phyloP scores from a whole-genome alignment of 1,140 invertebrate genomes.

The Bactericera cockerelli region DNA sequence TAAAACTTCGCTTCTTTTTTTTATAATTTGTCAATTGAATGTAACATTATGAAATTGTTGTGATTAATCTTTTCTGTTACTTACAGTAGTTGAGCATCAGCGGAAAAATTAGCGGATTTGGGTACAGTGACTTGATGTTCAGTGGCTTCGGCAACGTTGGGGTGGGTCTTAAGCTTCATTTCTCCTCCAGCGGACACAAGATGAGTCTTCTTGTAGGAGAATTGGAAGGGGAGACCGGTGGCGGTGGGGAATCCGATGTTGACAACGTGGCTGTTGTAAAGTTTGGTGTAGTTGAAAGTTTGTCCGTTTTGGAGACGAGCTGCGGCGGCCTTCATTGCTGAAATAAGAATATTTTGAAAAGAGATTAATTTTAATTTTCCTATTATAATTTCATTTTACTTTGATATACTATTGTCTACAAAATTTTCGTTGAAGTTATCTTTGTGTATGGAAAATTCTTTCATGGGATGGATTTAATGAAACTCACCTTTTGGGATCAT shows the following conservation, averaged over 20 bases:
- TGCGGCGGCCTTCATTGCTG: constrained; percentile 27
- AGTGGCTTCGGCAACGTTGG: constrained; percentile 22
- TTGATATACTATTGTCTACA: too few species aligned
- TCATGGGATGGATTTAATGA: too few species aligned
- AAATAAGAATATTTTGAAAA: constrained; percentile 8
- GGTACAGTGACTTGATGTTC: constrained; percentile 24
- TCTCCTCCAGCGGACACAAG: constrained; percentile 32
- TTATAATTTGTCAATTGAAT: too few species aligned
- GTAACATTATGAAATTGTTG: too few species aligned
- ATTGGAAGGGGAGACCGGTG: constrained; percentile 47
- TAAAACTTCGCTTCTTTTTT: too few species aligned
- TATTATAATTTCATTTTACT: too few species aligned
- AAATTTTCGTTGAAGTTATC: too few species aligned
- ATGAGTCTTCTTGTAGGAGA: constrained; percentile 36
- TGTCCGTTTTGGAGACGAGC: constrained; percentile 30
- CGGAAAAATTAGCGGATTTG: constrained; percentile 27
- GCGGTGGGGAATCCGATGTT: constrained; percentile 45
- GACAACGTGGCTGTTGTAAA: constrained; percentile 34
- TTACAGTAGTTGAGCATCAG: constrained; percentile 31
- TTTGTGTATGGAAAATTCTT: too few species aligned
- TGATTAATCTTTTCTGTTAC: constrained; percentile 12
- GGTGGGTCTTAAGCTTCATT: constrained; percentile 29
- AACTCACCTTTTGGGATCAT: constrained; percentile 16
- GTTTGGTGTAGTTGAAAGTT: constrained; percentile 36
- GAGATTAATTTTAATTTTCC: too few species aligned